Percentiles rank a stretch among this genome's conserved stretches.
Evolutionary conservation across 2,888 invertebrate genomes (phyloP).

Genomic region (Aspidapion aeneum): DNA sequence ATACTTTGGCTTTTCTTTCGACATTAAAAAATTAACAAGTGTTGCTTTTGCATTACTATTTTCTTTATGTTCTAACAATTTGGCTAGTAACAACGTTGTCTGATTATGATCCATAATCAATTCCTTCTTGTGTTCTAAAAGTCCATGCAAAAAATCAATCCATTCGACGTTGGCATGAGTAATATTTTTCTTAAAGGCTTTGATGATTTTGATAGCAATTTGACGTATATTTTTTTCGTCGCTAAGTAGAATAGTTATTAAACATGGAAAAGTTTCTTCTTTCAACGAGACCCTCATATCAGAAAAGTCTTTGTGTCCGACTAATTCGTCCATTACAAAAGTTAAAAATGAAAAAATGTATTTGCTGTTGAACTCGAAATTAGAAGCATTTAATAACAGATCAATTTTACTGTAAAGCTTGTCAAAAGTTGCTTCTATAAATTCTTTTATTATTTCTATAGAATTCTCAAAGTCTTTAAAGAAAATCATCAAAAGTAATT

Average conservation of each 20-base stretch:
- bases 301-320: not conserved
- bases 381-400: constrained; percentile 22
- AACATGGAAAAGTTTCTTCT: not conserved
- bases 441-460: constrained; percentile 37
- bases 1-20: not conserved
- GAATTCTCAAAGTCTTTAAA: constrained; percentile 32
- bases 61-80: not conserved
- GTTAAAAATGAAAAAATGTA: not conserved
- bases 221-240: constrained; percentile 15
- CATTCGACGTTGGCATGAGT: not conserved
- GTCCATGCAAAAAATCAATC: constrained; percentile 18
- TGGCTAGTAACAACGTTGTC: constrained; percentile 6
- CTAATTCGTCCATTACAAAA: not conserved
- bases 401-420: constrained; percentile 24
- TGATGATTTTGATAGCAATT: constrained; percentile 20
- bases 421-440: constrained; percentile 44
- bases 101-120: constrained; percentile 65
- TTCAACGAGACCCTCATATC: not conserved
- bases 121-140: constrained; percentile 47
- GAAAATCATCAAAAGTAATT: not conserved
- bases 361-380: not conserved
- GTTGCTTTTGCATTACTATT: not conserved
- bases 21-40: not conserved
- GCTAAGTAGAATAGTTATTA: not conserved
- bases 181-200: not conserved